Evolutionary conservation across 23 tunicate genomes (phyloP), one percentile per base, ranked within the genome.

Genomic region (Halocynthia roretzi): DNA sequence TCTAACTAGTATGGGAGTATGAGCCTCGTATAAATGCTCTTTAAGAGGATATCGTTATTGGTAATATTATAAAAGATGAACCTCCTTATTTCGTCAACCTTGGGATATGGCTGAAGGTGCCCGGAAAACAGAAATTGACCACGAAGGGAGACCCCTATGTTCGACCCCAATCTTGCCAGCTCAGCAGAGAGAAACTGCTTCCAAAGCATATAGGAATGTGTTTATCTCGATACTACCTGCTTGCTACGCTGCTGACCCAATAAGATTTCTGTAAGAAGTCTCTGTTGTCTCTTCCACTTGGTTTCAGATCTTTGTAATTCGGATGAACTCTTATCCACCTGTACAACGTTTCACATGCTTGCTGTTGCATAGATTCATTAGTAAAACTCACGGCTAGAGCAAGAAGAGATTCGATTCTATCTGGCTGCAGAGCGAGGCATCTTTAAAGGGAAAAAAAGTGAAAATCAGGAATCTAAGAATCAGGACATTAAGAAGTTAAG

Each of bases 331-430:
- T 55, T 1, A 91, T 81, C 97, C 97, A 91, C 71, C 53, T 53
- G 65, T 72, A 70, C 56, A 91, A 60, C 0, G 87, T 77, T 15
- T 72, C 48, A 52, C 84, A 77, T 6, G 97, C 97, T 72, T 91
- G 67, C 14, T 54, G 52, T 52, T 85, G 90, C 84, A 85, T 77
- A 19, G 97, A 91, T 77, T 91, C 97, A 72, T 91, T 91, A 44
- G 97, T 85, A 20, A 87, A 80, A 53, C 91, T 85, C 40, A 91
- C 97, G 19, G 97, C 97, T 2, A 91, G 75, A 15, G 97, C 73
- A 81, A 91, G 70, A 51, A 91, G 64, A 7, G 87, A 91, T 22
- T 81, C 71, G 8, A 80, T 70, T 64, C 85, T 85, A 54, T 77
- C 67, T 5, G 97, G 97, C 2, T 81, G 84, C 20, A 91, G 70